A percentile compares a stretch with the other conserved stretches of the same genome.
These are phyloP conservation scores for Pristiophorus japonicus DNA, from an alignment of 2,113 vertebrate species.

Conservation along the genomic window DNA sequence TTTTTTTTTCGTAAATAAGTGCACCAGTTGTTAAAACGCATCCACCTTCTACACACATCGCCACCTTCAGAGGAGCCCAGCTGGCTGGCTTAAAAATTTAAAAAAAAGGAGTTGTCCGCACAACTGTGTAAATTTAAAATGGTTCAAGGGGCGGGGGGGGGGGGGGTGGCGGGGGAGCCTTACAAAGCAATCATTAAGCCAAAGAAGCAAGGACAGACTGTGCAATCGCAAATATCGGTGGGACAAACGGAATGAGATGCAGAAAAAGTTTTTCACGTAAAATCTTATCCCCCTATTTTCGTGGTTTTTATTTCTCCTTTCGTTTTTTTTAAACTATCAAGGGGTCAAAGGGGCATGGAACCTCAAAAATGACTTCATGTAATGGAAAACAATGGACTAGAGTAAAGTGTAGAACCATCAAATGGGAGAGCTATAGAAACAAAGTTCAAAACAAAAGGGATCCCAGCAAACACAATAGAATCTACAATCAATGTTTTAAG, in stretches of 20 bases:
- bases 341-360: neutral
- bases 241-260: neutral
- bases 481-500: conserved; percentile 36
- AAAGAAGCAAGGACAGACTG: conserved; percentile 10
- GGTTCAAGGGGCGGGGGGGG: neutral
- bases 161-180: neutral
- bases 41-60: neutral
- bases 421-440: neutral
- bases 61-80: neutral
- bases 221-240: neutral
- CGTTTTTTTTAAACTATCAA: neutral
- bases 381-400: neutral
- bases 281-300: neutral
- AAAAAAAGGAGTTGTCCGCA: neutral
- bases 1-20: conserved; percentile 40
- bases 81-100: neutral
- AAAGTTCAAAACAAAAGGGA: neutral
- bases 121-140: neutral
- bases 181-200: conserved; percentile 22
- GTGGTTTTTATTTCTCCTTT: neutral
- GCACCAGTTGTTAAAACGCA: conserved; percentile 35
- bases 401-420: neutral
- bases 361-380: neutral
- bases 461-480: conserved; percentile 27
- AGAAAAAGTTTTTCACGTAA: neutral